phyloP scores from a whole-genome alignment of 1,140 invertebrate species.

The Drosophila nebulosa region DNA sequence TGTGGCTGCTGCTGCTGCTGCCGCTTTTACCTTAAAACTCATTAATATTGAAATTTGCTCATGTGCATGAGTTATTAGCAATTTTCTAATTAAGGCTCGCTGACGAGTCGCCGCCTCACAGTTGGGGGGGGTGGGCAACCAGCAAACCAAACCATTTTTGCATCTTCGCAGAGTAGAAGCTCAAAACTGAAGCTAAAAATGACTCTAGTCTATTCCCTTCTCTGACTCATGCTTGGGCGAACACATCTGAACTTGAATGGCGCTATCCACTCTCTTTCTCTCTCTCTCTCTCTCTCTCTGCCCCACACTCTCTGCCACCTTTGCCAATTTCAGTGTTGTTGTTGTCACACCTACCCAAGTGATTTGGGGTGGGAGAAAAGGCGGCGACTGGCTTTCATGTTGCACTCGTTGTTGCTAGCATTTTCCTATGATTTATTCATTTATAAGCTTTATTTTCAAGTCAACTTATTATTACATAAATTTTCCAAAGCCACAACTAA shows the following conservation, averaged over 20 bases:
- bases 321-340: neutral
- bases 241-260: conserved; percentile 68
- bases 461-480: conserved; percentile 57
- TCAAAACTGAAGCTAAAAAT: neutral
- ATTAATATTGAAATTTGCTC: conserved; percentile 80
- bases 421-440: conserved; percentile 67
- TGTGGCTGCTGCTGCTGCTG: conserved; percentile 22
- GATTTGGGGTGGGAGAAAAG: neutral
- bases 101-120: conserved; percentile 37
- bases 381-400: conserved; percentile 9
- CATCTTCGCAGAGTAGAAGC: too few relatives aligned
- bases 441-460: conserved; percentile 69
- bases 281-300: too few relatives aligned
- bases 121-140: conserved; percentile 5
- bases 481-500: conserved; percentile 22
- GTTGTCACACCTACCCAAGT: conserved; percentile 52
- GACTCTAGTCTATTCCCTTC: neutral
- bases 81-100: conserved; percentile 76
- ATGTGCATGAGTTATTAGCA: conserved; percentile 80
- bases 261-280: conserved; percentile 19
- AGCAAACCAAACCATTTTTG: neutral
- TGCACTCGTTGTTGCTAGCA: conserved; percentile 5
- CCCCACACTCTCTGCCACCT: neutral
- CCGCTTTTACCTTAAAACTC: conserved; percentile 61
- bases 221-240: conserved; percentile 64